These are phyloP conservation scores for Hypercompe scribonia DNA, from an alignment of 2,888 invertebrate genomes.

Conservation along the genomic window DNA sequence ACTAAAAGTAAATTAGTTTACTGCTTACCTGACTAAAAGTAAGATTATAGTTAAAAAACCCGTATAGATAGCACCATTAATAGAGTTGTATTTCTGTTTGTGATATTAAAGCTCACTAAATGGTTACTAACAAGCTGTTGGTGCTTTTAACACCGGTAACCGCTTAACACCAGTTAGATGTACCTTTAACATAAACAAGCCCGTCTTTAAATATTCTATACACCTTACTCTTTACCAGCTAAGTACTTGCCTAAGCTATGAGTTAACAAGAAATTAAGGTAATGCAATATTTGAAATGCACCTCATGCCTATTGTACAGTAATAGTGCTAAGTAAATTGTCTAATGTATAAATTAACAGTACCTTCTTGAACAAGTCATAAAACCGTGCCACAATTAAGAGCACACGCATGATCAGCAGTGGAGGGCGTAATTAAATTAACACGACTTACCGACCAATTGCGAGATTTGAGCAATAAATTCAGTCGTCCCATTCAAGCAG, in stretches of 20 bases:
- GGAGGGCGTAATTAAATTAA: conserved; percentile 77
- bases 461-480: conserved; percentile 79
- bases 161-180: background rate
- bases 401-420: conserved; percentile 57
- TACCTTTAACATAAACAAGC: background rate
- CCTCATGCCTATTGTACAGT: conserved; percentile 38
- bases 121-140: background rate
- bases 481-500: conserved; percentile 60
- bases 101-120: background rate
- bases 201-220: background rate
- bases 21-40: background rate
- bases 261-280: conserved; percentile 15
- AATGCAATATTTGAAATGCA: conserved; percentile 36
- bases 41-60: background rate
- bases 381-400: conserved; percentile 54
- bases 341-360: conserved; percentile 61
- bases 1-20: background rate
- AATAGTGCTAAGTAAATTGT: conserved; percentile 49
- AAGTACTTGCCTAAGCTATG: background rate
- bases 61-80: background rate
- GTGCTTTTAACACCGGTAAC: background rate
- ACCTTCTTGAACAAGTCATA: conserved; percentile 34
- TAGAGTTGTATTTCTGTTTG: background rate
- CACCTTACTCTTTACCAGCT: background rate
- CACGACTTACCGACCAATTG: conserved; percentile 78